Percentiles rank a stretch among this genome's conserved stretches.
These are phyloP conservation scores for Aegotheles bennettii DNA, from an alignment of 2,113 vertebrate species.

Conservation along the genomic window DNA sequence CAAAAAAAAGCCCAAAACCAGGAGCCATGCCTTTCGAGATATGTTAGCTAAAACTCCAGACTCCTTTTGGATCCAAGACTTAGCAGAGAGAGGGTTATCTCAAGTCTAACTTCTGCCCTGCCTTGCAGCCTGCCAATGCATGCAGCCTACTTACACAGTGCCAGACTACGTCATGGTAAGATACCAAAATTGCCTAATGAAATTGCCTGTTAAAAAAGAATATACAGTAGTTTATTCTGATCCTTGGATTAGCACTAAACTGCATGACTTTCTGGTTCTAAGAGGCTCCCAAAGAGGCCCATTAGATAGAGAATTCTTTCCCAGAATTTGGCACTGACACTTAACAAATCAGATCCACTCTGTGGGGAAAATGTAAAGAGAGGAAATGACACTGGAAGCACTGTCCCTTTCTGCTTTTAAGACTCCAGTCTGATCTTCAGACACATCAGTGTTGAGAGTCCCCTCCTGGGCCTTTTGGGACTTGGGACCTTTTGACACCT, in stretches of 20 bases:
- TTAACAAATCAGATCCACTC: not conserved
- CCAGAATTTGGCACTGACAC: not conserved
- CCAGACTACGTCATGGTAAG: fast-evolving
- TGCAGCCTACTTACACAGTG: not conserved
- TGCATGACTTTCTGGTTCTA: not conserved
- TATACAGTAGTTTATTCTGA: not conserved
- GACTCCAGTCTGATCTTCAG: not conserved
- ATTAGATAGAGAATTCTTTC: not conserved
- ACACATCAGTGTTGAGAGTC: not conserved
- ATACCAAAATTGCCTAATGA: not conserved
- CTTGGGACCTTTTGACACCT: not conserved
- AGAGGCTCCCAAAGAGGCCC: not conserved
- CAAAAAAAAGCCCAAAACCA: not conserved
- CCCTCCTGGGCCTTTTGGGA: not conserved
- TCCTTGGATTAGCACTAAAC: not conserved
- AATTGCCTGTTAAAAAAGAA: not conserved
- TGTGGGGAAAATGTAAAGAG: not conserved
- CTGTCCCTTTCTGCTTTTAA: not conserved
- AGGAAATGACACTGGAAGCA: not conserved
- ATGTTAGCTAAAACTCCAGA: not conserved
- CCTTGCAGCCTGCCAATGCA: not conserved
- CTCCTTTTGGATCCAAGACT: not conserved
- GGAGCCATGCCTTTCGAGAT: not conserved
- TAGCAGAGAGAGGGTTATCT: not conserved
- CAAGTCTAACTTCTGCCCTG: not conserved